These are phyloP conservation scores for Dasypogon diadema DNA, from an alignment of 2,888 invertebrate species.

Conservation along the genomic window DNA sequence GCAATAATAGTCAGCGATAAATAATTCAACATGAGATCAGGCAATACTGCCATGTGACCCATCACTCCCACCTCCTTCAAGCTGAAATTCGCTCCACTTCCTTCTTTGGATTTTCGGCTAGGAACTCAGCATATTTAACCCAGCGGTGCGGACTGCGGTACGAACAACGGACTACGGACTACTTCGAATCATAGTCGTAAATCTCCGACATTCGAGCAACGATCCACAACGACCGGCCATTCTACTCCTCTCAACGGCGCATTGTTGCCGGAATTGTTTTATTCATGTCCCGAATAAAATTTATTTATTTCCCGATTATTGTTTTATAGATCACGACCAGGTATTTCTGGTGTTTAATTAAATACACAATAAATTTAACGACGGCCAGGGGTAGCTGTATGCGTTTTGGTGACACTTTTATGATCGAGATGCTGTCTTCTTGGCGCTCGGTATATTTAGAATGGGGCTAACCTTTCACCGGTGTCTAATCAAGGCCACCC, in stretches of 20 bases:
- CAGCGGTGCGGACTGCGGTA: not conserved
- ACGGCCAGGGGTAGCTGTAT: not conserved
- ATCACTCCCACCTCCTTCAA: constrained; percentile 24
- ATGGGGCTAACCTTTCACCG: not conserved
- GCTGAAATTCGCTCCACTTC: constrained; percentile 1
- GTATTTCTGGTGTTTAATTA: constrained; percentile 36
- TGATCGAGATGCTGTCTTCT: not conserved
- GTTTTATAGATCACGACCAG: constrained; percentile 46
- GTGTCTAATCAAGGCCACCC: not conserved
- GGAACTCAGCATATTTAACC: not conserved
- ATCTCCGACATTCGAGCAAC: constrained; percentile 26
- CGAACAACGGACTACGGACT: not conserved
- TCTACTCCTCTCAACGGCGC: not conserved
- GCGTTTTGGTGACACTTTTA: constrained; percentile 7
- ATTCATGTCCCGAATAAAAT: constrained; percentile 27
- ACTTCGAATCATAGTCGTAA: constrained; percentile 10
- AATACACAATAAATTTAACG: constrained; percentile 33
- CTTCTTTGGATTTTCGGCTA: constrained; percentile 38
- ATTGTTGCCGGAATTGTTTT: constrained; percentile 32
- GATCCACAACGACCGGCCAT: constrained; percentile 3
- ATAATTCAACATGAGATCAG: constrained; percentile 35
- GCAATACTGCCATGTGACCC: constrained; percentile 26
- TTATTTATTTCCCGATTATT: constrained; percentile 47
- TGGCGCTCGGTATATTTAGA: not conserved
- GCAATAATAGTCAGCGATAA: constrained; percentile 21